Evolutionary conservation across 2,113 vertebrate species (phyloP), one percentile per base, ranked within the genome.

Genomic region (Cyprinodon brontotheroides): DNA sequence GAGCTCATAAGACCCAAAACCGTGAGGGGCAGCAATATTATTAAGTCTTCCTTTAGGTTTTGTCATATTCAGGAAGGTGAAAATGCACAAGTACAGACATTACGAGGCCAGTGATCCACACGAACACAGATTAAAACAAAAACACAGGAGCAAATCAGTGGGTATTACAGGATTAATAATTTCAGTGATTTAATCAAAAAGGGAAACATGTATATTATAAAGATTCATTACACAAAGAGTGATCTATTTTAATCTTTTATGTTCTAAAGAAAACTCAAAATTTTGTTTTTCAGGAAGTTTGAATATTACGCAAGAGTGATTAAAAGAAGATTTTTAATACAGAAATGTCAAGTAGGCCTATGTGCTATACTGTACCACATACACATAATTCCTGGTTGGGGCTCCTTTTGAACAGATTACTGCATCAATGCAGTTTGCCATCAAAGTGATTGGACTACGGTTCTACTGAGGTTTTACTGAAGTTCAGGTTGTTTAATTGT

Each of bases 11-110:
- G 75, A 86, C 70, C 83, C 77, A 80, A 74, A 78, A 61, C 50
- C 8, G 29, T 29, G 75, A 90, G 71, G 84, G 73, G 80, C 87
- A 89, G 90, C 92, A 93, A 91, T 91, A 92, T 86, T 72, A 83
- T 75, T 15, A 38, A 89, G 90, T 89, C 89, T 93, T 92, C 91
- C 90, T 82, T 89, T 81, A 75, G 43, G 85, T 85, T 78, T 78
- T 68, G 29, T 83, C 68, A 83, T 77, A 84, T 67, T 80, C 59
- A 77, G 63, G 66, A 72, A 68, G 65, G 68, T 81, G 53, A 82
- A 78, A 61, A 53, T 15, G 71, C 48, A 70, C n/a, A 79, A 14
- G 63, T 61, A 73, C 70, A 70, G 41, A 77, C 14, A 57, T 61
- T 48, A 80, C n/a, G 53, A 10, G 45, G 65, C 17, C 10, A 11